These are phyloP conservation scores for Urophycis tenuis DNA, from an alignment of 2,797 vertebrate genomes.

Conservation along the genomic window DNA sequence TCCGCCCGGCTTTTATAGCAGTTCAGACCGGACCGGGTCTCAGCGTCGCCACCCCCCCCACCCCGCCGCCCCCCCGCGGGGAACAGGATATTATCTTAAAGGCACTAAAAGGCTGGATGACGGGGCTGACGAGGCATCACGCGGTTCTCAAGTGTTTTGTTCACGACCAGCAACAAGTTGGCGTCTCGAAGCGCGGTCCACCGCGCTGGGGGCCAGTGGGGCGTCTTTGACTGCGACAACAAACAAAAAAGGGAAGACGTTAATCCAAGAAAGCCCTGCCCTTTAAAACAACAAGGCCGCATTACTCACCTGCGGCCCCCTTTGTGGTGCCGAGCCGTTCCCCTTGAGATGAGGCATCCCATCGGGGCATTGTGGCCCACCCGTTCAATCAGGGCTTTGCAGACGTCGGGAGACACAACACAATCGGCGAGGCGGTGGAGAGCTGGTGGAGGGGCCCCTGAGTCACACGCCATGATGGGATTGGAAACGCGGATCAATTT, in stretches of 20 bases:
- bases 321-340: slow-evolving; percentile 21
- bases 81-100: slow-evolving; percentile 44
- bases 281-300: slow-evolving; percentile 61
- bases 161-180: slow-evolving; percentile 38
- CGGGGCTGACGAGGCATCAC: slow-evolving; percentile 37
- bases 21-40: neutral
- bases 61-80: slow-evolving; percentile 37
- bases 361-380: slow-evolving; percentile 26
- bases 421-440: slow-evolving; percentile 32
- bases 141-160: slow-evolving; percentile 55
- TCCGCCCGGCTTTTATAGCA: slow-evolving; percentile 61
- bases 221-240: slow-evolving; percentile 38
- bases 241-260: slow-evolving; percentile 27
- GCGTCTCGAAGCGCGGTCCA: slow-evolving; percentile 34
- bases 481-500: neutral
- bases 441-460: slow-evolving; percentile 21
- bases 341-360: slow-evolving; percentile 14
- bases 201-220: slow-evolving; percentile 44
- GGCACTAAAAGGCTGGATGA: slow-evolving; percentile 32
- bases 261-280: slow-evolving; percentile 49
- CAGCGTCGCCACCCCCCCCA: neutral
- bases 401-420: neutral
- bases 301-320: slow-evolving; percentile 39
- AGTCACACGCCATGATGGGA: slow-evolving; percentile 26
- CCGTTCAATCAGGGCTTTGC: slow-evolving; percentile 40